A percentile compares a stretch with the other conserved stretches of the same genome.
Conservation (phyloP, 2,113 vertebrate genomes). For the Calidris pugnax region DNA sequence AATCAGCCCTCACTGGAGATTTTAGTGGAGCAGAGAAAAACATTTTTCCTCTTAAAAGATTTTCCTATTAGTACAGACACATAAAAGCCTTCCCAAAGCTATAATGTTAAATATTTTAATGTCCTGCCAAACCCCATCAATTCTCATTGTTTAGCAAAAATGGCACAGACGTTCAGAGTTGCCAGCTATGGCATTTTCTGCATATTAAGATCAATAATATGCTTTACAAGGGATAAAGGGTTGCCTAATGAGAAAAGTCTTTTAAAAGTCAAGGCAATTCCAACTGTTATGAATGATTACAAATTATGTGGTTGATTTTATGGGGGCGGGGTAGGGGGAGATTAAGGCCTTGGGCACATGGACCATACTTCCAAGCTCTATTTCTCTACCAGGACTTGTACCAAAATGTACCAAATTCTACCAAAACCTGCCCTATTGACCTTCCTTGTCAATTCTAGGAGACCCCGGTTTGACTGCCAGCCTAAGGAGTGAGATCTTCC, state of each 20-base stretch:
- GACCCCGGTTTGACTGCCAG: fast-evolving
- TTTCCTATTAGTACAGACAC: slow-evolving; percentile 31
- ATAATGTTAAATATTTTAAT: slow-evolving; percentile 45
- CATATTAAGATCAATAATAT: slow-evolving; percentile 55
- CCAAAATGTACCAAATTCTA: no score
- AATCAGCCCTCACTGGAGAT: background rate
- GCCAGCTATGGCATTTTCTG: slow-evolving; percentile 34
- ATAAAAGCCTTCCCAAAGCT: slow-evolving; percentile 44
- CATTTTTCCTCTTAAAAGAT: slow-evolving; percentile 47
- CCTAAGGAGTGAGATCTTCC: background rate
- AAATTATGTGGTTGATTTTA: slow-evolving; percentile 31
- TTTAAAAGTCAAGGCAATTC: slow-evolving; percentile 43
- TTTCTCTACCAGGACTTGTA: background rate
- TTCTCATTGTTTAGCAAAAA: slow-evolving; percentile 56
- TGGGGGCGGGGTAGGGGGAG: background rate
- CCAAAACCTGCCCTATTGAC: background rate
- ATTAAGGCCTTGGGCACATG: background rate
- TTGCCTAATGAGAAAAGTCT: slow-evolving; percentile 48
- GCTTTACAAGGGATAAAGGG: slow-evolving; percentile 25
- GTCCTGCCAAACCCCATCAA: slow-evolving; percentile 61
- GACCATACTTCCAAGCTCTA: background rate
- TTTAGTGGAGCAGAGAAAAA: slow-evolving; percentile 9
- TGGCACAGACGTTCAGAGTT: background rate
- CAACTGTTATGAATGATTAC: slow-evolving; percentile 16
- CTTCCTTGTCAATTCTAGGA: background rate